Conservation (phyloP, 2,888 invertebrate genomes). For the Dryobota labecula region DNA sequence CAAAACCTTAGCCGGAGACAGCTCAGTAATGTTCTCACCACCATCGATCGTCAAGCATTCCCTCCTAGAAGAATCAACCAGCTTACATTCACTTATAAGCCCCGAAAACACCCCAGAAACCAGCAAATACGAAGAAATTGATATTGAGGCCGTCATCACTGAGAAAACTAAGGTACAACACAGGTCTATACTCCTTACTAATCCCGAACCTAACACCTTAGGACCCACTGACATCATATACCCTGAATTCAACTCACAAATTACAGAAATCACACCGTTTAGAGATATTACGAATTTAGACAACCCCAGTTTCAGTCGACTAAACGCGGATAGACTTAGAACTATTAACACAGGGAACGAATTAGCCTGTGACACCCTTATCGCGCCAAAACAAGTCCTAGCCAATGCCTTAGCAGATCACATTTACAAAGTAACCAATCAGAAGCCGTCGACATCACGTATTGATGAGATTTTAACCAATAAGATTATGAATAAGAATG, state of each 20-base stretch:
- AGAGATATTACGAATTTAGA: slow-evolving; percentile 84
- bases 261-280: slow-evolving; percentile 69
- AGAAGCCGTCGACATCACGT: slow-evolving; percentile 86
- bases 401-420: slow-evolving; percentile 87
- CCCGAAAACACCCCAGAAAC: slow-evolving; percentile 85
- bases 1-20: slow-evolving; percentile 95
- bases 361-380: slow-evolving; percentile 80
- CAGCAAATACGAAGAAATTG: slow-evolving; percentile 80
- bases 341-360: slow-evolving; percentile 82
- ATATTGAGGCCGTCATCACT: slow-evolving; percentile 82
- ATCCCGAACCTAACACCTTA: slow-evolving; percentile 81
- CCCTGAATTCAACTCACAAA: slow-evolving; percentile 62
- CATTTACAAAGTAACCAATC: slow-evolving; percentile 89
- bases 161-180: slow-evolving; percentile 90
- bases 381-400: slow-evolving; percentile 87
- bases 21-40: slow-evolving; percentile 95
- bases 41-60: slow-evolving; percentile 96
- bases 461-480: slow-evolving; percentile 87
- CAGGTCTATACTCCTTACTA: slow-evolving; percentile 87
- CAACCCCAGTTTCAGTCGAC: slow-evolving; percentile 83
- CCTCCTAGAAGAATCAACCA: slow-evolving; percentile 92
- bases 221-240: slow-evolving; percentile 55
- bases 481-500: slow-evolving; percentile 79
- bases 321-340: slow-evolving; percentile 85
- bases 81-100: slow-evolving; percentile 89